A percentile compares a stretch with the other conserved stretches of the same genome.
These are phyloP conservation scores for Cirrhinus mrigala DNA, from an alignment of 2,797 vertebrate genomes.

Conservation along the genomic window DNA sequence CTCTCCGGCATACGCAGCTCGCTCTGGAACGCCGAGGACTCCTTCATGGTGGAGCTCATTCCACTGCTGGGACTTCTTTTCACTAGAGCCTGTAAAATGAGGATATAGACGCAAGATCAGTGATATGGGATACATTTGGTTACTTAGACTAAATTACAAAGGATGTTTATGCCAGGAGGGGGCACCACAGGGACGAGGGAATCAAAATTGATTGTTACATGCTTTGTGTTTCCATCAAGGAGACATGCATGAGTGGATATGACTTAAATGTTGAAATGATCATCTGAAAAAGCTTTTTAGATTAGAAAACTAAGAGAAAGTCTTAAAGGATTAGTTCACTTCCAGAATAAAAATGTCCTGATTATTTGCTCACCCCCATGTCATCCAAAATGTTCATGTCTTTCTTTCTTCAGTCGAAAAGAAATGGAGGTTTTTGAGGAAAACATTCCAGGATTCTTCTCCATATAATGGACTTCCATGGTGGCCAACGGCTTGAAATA, in stretches of 20 bases:
- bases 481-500: too few species aligned
- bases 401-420: too few species aligned
- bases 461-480: too few species aligned
- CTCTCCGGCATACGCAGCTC: conserved; percentile 93
- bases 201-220: conserved; percentile 47
- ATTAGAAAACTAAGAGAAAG: not conserved
- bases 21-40: conserved; percentile 94
- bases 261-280: conserved; percentile 48
- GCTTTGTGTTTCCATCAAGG: conserved; percentile 47
- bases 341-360: too few species aligned
- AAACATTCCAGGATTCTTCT: too few species aligned
- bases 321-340: not conserved
- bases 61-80: conserved; percentile 97
- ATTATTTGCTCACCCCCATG: too few species aligned
- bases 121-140: not conserved
- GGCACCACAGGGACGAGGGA: conserved; percentile 28
- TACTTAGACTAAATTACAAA: conserved; percentile 7
- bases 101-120: conserved; percentile 12
- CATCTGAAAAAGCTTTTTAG: not conserved
- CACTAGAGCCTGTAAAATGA: conserved; percentile 87
- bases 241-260: conserved; percentile 60
- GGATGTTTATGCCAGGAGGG: conserved; percentile 36
- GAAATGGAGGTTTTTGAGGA: too few species aligned
- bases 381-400: too few species aligned
- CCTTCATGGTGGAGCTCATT: conserved; percentile 95